Base-by-base conservation (phyloP, 2,797 vertebrate genomes). In the Oophaga sylvatica region DNA sequence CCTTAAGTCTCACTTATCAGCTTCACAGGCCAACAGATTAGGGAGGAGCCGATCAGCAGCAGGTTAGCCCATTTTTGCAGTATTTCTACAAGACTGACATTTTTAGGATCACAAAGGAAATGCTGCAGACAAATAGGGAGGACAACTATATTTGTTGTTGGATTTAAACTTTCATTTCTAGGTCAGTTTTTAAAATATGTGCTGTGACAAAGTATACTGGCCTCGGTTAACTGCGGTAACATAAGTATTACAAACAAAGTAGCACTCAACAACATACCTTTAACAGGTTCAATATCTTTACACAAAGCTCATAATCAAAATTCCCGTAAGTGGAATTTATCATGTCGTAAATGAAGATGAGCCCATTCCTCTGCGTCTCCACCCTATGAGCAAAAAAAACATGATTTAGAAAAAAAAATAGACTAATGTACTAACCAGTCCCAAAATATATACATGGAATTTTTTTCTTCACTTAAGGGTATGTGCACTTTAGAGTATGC, bases 281-380 rank as follows among this genome's bases (percentile, higher is more conserved):
- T 60, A 97, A 95, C 79, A 97, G 94, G 93, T 96, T 95, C 80
- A 97, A 93, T 86, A 97, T 97, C 93, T 97, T 97, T 89, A 96
- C 96, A 91, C 96, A 96, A 70, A 97, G 95, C 56, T 96, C 96
- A 83, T 97, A 97, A 92, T 97, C 96, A 93, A 97, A 97, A 92
- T 97, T 96, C 87, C 92, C 92, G 77, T 97, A 97, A 71, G 92
- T 95, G 82, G 96, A 97, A 92, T 95, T 95, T 87, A 96, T 96
- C 96, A 97, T 97, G 92, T 97, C 96, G 85, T 97, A 96, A 93
- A 97, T 96, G 92, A 97, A 97, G 92, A 97, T 94, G 35, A 97
- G 95, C 20, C 96, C 96, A 6, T 96, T 96, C 91, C 94, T 93
- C 91, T 97, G 96, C 75, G 96, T 97, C 93, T 97, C 95, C 86